These are phyloP conservation scores for Glyphotaelius pellucidus DNA, from an alignment of 2,888 invertebrate genomes.

Conservation along the genomic window DNA sequence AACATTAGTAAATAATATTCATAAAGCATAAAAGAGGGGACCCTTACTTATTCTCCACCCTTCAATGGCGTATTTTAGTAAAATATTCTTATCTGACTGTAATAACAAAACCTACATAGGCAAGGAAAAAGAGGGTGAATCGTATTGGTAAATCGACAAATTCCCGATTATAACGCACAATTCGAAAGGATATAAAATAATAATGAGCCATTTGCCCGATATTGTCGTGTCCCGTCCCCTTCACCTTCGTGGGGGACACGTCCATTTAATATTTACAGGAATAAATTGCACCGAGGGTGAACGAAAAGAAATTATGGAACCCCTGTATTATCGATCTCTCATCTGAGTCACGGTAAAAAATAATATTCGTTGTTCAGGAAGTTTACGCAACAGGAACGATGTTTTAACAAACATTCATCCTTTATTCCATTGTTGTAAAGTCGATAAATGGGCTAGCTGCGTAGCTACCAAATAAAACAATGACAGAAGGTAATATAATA, in stretches of 20 bases:
- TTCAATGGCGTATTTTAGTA: background rate
- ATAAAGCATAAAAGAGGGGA: background rate
- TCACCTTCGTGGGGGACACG: background rate
- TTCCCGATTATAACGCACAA: background rate
- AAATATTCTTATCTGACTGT: background rate
- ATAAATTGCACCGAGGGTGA: constrained; percentile 42
- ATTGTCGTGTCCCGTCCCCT: constrained; percentile 21
- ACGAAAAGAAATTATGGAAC: constrained; percentile 26
- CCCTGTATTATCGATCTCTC: constrained; percentile 25
- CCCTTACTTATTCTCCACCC: background rate
- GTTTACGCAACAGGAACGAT: background rate
- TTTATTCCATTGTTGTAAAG: background rate
- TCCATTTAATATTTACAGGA: constrained; percentile 44
- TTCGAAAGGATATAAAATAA: constrained; percentile 19
- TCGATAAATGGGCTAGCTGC: background rate
- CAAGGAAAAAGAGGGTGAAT: background rate
- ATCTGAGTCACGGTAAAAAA: constrained; percentile 39
- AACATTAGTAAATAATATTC: background rate
- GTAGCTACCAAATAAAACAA: background rate
- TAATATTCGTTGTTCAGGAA: background rate
- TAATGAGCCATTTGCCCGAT: constrained; percentile 22
- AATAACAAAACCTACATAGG: background rate
- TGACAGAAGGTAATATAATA: background rate
- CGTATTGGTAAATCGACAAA: constrained; percentile 34
- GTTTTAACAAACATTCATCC: background rate